Base-by-base conservation (phyloP, 2,888 invertebrate genomes). In the Latrodectus hesperus region DNA sequence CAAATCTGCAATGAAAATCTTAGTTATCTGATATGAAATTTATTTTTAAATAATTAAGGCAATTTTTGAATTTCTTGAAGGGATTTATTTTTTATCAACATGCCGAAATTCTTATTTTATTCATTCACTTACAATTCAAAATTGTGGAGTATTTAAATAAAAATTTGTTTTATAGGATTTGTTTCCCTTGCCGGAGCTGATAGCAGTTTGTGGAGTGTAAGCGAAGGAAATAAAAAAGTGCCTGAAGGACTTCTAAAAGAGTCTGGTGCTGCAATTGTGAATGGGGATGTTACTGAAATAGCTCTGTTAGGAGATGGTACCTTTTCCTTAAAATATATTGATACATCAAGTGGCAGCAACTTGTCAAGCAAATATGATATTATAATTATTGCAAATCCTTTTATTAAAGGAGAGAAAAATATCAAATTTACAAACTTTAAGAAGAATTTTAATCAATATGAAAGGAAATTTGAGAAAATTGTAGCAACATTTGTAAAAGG, bases 311-410 rank as follows among this genome's bases (percentile, higher is more conserved):
- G 55, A 60, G 75, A 81, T 72, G 74, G 65, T 16, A 75, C 68
- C 8, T 88, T 52, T 72, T n/a, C 55, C 9, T n/a, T 88, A 1
- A 76, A 49, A 22, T 84, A 84, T 51, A 11, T 55, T 11, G 80
- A 79, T 38, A 73, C 60, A 77, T 72, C 88, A 75, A n/a, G 38
- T 22, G 76, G 76, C 12, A 26, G 17, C 17, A 10, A 22, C 14
- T 14, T 72, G 9, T 51, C 17, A 16, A 53, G 55, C 2, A 8
- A 26, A 53, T 95, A 94, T 90, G 94, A 95, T 90, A 92, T 94
- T 84, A 93, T 95, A 3, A 93, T 95, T 70, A 89, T 95, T 22
- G 94, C 95, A 17, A 91, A 93, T 52, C 95, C 95, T 1, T 91
- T 94, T 64, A 93, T 93, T 10, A 89, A 88, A 0, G 93, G 93